Base-by-base conservation (phyloP, 2,113 vertebrate genomes). In the Callaeas wilsoni region DNA sequence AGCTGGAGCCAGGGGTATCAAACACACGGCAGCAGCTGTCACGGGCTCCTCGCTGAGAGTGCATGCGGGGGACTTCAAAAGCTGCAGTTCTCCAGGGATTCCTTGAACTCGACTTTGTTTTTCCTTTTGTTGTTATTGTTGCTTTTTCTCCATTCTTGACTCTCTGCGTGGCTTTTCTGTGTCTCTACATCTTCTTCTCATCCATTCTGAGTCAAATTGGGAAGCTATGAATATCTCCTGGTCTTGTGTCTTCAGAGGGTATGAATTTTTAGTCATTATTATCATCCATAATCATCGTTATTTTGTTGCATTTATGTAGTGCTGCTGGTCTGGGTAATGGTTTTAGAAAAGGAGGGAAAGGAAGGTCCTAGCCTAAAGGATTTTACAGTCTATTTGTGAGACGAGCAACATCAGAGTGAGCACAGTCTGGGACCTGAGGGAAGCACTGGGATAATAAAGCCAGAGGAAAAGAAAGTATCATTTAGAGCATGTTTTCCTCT, bases 81-180 rank as follows among this genome's bases (percentile, higher is more conserved):
- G 81, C 78, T 80, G 64, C 20, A 80, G 39, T 56, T 93, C 96
- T 89, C 88, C 91, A 92, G 96, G 93, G 94, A 95, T 89, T 94
- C 81, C 94, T 96, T 90, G 62, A 94, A 79, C 77, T 91, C 2
- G 0, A 30, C 70, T 68, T 81, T 87, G 69, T 65, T 92, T 97
- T 89, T 35, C 42, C 82, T 94, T 49, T 77, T 85, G 47, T 87
- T 95, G 84, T 82, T 95, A 17, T 70, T 82, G 77, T 88, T 84
- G 59, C 50, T 86, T 47, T 85, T 71, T 42, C 67, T 35, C 62
- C 25, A 13, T 21, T 84, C 16, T 6, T 42, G 52, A 21, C 44
- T 39, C 67, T 73, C 64, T 86, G 68, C 47, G 39, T 70, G 53
- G 59, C 20, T 94, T 93, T 81, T 64, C 69, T 62, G 7, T 88